Evolutionary conservation across 2,888 invertebrate species (phyloP), one percentile per base, ranked within the genome.

Genomic region (Masnerella sp.): DNA sequence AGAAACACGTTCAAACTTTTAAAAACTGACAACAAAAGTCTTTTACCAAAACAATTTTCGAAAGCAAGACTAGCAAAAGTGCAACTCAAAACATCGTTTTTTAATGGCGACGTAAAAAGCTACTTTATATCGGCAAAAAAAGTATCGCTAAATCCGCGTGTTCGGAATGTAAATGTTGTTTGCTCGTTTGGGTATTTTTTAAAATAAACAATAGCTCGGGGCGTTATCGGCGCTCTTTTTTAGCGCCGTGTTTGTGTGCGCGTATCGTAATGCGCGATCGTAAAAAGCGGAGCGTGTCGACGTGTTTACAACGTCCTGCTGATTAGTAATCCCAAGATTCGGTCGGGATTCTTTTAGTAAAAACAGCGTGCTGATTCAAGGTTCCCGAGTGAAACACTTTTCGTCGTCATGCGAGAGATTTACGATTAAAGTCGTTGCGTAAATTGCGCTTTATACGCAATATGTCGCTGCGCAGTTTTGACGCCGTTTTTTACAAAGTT

Each of bases 231-330:
- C 22, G 12, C 18, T 43, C 32, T 49, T 52, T 51, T 36, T 51
- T 38, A 54, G 34, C 17, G 38, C 17, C 20, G 38, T 34, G 40
- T 11, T 12, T 40, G 34, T 45, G 34, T 8, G 43, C 49, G 34
- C 12, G 40, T 40, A 52, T 64, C 49, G 64, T 52, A 42, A 47
- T 36, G 42, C 47, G 40, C 52, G 51, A 62, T 58, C 68, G 42
- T 62, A 73, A 73, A 73, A 68, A 58, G 52, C 62, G 51, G 52
- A 51, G 32, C 56, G 52, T 32, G 61, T 58, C 62, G 73, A 73
- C 73, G 62, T 68, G 68, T 73, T 73, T 73, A 73, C 73, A 73
- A 47, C 68, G 58, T 64, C 52, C 52, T 47, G 73, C 47, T 68
- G 68, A 73, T 73, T 73, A 68, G 42, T 51, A 73, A 68, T 73